Percentiles rank a stretch among this genome's conserved stretches.
phyloP scores from a whole-genome alignment of 2,888 invertebrate species.

The Erynnis tages region DNA sequence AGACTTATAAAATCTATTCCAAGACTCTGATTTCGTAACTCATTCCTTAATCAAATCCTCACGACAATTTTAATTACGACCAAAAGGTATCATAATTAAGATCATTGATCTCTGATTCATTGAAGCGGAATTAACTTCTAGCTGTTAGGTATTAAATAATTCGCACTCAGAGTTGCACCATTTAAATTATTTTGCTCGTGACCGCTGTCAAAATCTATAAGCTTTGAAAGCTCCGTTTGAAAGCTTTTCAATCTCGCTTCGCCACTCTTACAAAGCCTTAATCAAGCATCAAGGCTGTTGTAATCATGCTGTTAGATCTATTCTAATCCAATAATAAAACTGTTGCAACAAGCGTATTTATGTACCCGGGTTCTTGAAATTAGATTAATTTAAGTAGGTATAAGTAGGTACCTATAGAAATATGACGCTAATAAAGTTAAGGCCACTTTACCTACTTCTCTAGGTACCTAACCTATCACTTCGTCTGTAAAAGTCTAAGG shows the following conservation, averaged over 20 bases:
- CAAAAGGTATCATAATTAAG: conserved; percentile 25
- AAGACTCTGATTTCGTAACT: conserved; percentile 3
- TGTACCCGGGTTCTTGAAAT: conserved; percentile 24
- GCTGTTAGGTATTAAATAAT: conserved; percentile 13
- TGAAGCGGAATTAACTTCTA: conserved; percentile 10
- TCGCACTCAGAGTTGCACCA: conserved; percentile 21
- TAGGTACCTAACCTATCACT: too few species aligned
- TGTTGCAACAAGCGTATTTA: conserved; percentile 29
- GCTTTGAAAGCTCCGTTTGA: too few species aligned
- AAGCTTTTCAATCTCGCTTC: conserved; percentile 29
- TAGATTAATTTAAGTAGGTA: too few species aligned
- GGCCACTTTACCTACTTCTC: too few species aligned
- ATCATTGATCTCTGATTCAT: conserved; percentile 17
- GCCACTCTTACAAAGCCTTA: conserved; percentile 29
- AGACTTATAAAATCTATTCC: neutral
- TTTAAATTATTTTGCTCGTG: conserved; percentile 28
- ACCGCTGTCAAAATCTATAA: conserved; percentile 33
- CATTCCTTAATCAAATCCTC: conserved; percentile 10
- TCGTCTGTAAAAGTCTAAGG: too few species aligned
- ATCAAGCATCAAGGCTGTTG: conserved; percentile 34
- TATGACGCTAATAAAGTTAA: too few species aligned
- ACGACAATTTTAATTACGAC: conserved; percentile 22
- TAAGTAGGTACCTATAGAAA: too few species aligned
- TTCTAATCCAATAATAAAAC: conserved; percentile 24
- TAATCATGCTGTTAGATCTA: conserved; percentile 32